These are phyloP conservation scores for Melanotaenia boesemani DNA, from an alignment of 2,797 vertebrate species.

Conservation along the genomic window DNA sequence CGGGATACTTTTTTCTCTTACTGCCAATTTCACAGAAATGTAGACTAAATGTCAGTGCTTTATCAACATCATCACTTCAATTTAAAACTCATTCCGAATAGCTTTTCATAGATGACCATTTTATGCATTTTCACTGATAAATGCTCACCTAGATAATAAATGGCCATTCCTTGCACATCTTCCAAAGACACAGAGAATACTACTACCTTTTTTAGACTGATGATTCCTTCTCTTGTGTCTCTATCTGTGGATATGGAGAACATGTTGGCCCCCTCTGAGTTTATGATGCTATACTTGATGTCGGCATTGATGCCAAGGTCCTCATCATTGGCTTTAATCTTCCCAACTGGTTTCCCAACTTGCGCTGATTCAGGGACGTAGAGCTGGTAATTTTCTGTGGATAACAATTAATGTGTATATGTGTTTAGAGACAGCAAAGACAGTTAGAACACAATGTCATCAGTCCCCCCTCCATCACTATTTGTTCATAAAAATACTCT, in stretches of 20 bases:
- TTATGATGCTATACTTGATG: constrained; percentile 96
- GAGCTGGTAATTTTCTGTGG: constrained; percentile 94
- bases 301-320: constrained; percentile 95
- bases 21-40: background rate
- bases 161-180: background rate
- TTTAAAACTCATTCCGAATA: background rate
- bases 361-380: constrained; percentile 97
- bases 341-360: constrained; percentile 95
- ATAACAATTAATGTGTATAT: constrained; percentile 16
- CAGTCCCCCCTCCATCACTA: constrained; percentile 40
- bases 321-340: constrained; percentile 97
- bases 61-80: background rate
- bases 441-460: constrained; percentile 15
- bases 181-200: background rate
- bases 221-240: constrained; percentile 94
- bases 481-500: constrained; percentile 56
- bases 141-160: background rate
- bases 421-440: constrained; percentile 19
- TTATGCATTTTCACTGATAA: background rate
- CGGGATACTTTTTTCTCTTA: background rate
- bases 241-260: constrained; percentile 94
- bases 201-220: constrained; percentile 93
- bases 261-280: constrained; percentile 90
- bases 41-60: background rate
- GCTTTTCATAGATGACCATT: background rate